These are phyloP conservation scores for Pelobates fuscus DNA, from an alignment of 2,113 vertebrate genomes.

Conservation along the genomic window DNA sequence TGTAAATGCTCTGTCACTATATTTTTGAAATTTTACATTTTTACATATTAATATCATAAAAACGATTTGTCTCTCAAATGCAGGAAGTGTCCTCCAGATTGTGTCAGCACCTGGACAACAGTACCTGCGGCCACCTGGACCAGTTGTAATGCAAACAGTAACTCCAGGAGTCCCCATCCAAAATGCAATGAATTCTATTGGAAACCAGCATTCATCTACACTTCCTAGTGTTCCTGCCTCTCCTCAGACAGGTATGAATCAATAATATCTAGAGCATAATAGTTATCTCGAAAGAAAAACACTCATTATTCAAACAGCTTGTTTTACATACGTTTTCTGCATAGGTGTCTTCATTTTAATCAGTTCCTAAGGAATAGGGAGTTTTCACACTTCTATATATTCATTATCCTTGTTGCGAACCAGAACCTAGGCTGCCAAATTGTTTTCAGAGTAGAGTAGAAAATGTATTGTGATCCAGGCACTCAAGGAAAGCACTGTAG, in stretches of 20 bases:
- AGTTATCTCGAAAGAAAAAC: no score
- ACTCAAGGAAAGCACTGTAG: no score
- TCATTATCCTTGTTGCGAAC: no score
- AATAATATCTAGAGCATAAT: background rate
- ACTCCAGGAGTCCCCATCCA: conserved; percentile 63
- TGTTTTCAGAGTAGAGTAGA: no score
- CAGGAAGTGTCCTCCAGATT: conserved; percentile 91
- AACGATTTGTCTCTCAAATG: background rate
- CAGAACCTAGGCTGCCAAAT: no score
- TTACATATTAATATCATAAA: background rate
- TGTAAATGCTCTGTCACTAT: background rate
- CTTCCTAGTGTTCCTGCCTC: conserved; percentile 65
- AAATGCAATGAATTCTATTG: conserved; percentile 67
- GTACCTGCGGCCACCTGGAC: conserved; percentile 79
- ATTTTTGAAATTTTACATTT: no score
- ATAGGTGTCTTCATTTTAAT: no score
- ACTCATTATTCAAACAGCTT: no score
- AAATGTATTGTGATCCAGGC: no score
- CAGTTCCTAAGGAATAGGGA: no score
- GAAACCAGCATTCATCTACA: conserved; percentile 66
- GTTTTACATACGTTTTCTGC: no score
- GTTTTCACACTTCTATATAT: no score
- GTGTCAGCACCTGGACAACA: conserved; percentile 82
- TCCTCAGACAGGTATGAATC: conserved; percentile 69
- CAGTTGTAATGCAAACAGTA: conserved; percentile 81